Evolutionary conservation across 2,797 vertebrate species (phyloP), one percentile per base, ranked within the genome.

Genomic region (Schizopygopsis pylzovi): DNA sequence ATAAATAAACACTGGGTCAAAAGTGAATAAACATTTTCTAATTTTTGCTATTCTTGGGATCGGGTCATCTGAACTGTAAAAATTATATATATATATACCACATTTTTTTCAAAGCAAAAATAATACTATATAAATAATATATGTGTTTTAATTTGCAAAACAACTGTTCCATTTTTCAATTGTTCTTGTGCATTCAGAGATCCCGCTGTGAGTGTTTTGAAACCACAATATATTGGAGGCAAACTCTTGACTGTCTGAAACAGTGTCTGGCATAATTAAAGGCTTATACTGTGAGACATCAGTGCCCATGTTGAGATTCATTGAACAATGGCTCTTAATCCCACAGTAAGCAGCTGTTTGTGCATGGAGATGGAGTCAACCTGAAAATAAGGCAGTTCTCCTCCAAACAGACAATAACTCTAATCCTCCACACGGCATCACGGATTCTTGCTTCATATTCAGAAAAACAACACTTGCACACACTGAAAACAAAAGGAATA

Each of bases 401-500:
- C 59, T 68, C 47, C 13, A 33, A 70, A 83, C 71, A 84, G 86
- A 63, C 87, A 86, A 86, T 71, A 67, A 88, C 81, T 87, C 70
- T 92, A 90, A 92, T 90, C 90, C 75, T 56, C 80, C 76, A 68
- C 89, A 86, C 47, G 0, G 73, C 80, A 91, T 94, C 77, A 93
- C 91, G 91, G 90, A 93, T 94, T 93, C 91, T 93, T 87, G 83
- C 78, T 81, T 87, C 45, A 41, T 77, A 91, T 87, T 77, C 49
- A 83, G 37, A 20, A 88, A 88, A 89, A 92, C 90, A 90, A 91
- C 84, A 90, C 90, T 88, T 84, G 77, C 20, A 45, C 52, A 28
- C 75, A 81, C 87, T 89, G 82, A 85, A 89, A 91, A 90, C 93
- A 92, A 94, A 90, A 93, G 90, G 90, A 92, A 89, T 81, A 73